A percentile compares a stretch with the other conserved stretches of the same genome.
These are phyloP conservation scores for Zaprionus bogoriensis DNA, from an alignment of 2,888 invertebrate genomes.

Conservation along the genomic window DNA sequence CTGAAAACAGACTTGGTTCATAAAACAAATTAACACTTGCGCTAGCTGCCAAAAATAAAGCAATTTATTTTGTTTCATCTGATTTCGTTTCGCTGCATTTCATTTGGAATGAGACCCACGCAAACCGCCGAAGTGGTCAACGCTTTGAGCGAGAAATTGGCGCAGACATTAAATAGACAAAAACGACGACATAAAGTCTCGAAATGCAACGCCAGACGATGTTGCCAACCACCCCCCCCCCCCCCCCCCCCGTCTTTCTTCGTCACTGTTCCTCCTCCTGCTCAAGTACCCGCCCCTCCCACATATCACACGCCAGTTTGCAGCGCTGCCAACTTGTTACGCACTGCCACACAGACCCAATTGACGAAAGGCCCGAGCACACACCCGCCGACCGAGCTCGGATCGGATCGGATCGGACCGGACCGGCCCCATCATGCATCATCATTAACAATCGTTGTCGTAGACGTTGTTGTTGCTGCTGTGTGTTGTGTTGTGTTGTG, in stretches of 20 bases:
- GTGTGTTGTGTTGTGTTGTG: slow-evolving; percentile 11
- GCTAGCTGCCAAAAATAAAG: slow-evolving; percentile 61
- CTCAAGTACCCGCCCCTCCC: too few species aligned
- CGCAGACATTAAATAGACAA: slow-evolving; percentile 45
- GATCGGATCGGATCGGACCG: slow-evolving; percentile 8
- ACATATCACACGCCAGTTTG: slow-evolving; percentile 30
- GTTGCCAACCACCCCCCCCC: background rate
- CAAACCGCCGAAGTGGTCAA: slow-evolving; percentile 52
- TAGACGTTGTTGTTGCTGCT: slow-evolving; percentile 6
- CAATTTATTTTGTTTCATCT: slow-evolving; percentile 49
- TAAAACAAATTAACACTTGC: slow-evolving; percentile 74
- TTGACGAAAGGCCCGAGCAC: slow-evolving; percentile 36
- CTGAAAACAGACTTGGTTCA: slow-evolving; percentile 34
- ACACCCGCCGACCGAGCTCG: background rate
- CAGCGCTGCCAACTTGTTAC: slow-evolving; percentile 58
- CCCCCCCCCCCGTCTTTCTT: background rate
- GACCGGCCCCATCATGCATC: slow-evolving; percentile 39
- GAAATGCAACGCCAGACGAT: slow-evolving; percentile 32
- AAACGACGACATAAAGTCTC: slow-evolving; percentile 49
- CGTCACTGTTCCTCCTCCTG: too few species aligned
- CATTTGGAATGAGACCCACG: slow-evolving; percentile 50
- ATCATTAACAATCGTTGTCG: slow-evolving; percentile 39
- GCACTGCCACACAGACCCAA: slow-evolving; percentile 38
- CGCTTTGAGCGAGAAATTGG: slow-evolving; percentile 22
- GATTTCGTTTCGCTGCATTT: slow-evolving; percentile 16